Base-by-base conservation (phyloP, 2,113 vertebrate species). In the Nyctibius bracteatus region DNA sequence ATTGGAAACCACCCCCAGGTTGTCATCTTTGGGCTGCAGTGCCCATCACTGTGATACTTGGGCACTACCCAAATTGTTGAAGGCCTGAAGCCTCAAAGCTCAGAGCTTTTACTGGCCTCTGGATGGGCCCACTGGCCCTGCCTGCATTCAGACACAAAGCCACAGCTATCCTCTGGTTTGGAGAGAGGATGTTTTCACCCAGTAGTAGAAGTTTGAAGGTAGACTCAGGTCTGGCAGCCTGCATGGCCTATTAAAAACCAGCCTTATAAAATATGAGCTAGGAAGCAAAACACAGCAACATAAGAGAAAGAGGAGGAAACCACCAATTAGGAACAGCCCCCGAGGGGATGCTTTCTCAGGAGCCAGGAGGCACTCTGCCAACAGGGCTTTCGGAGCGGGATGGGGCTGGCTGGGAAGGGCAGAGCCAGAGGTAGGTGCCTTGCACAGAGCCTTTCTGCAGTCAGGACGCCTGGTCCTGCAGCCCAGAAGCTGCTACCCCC, bases 321-420 rank as follows among this genome's bases (percentile, higher is more conserved):
- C 96, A 97, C 94, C 85, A 95, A 96, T 97, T 97, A 97, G 85
- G 92, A 95, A 77, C 79, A 96, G 79, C 44, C 84, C 95, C 73
- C 0, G 4, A 77, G 91, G 91, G 91, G 31, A 93, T 86, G 35
- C 79, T 94, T 97, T 87, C 90, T 85, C 89, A 44, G 77, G 65
- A 96, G 95, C 91, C 68, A 88, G 58, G 68, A 93, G 96, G 96
- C 96, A 70, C 62, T 96, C 81, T 96, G 95, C 96, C 94, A 95
- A 28, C 52, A 90, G 82, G 54, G 86, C 49, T 91, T 93, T 84
- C 91, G 91, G 68, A 97, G 62, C 2, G 0, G 54, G 33, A 61
- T 66, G 35, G 88, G 63, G 46, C 51, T 79, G 72, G 65, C 75
- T 86, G 47, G 57, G 46, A 81, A 92, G 91, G 89, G 80, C 58